Evolutionary conservation across 1,140 invertebrate genomes (phyloP).

Genomic region (Caenorhabditis latens): DNA sequence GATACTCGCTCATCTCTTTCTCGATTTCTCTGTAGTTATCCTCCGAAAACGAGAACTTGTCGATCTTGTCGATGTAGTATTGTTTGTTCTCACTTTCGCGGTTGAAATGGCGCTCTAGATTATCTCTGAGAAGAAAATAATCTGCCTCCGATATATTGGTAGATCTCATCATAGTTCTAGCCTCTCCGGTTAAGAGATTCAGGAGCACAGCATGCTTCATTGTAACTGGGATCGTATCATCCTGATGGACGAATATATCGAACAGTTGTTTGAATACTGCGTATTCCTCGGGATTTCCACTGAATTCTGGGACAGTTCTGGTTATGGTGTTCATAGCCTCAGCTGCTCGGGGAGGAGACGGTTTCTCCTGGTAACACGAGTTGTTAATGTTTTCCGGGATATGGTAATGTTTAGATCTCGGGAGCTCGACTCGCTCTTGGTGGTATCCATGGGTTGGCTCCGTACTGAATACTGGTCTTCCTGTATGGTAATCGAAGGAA

Average conservation of each 20-base stretch:
- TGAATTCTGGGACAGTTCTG: background rate
- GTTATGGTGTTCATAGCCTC: background rate
- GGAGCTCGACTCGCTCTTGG: too few relatives aligned
- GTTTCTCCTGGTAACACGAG: too few relatives aligned
- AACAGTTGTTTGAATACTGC: background rate
- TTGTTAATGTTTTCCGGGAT: too few relatives aligned
- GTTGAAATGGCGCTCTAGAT: background rate
- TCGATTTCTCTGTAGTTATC: background rate
- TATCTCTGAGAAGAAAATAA: background rate
- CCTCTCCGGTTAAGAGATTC: background rate
- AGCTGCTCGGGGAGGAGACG: background rate
- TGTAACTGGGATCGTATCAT: background rate
- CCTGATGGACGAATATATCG: background rate
- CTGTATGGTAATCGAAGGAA: too few relatives aligned
- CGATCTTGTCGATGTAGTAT: too few relatives aligned
- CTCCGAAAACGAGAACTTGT: background rate
- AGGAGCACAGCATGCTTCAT: background rate
- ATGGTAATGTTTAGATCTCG: too few relatives aligned
- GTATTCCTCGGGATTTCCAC: background rate
- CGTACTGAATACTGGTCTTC: too few relatives aligned
- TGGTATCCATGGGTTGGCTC: too few relatives aligned
- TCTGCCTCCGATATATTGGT: background rate
- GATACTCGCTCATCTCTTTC: background rate
- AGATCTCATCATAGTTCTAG: background rate
- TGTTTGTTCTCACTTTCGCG: background rate